Percentiles rank a stretch among this genome's conserved stretches.
Conservation (phyloP, 2,888 invertebrate species). For the Lasioglossum pauxillum region DNA sequence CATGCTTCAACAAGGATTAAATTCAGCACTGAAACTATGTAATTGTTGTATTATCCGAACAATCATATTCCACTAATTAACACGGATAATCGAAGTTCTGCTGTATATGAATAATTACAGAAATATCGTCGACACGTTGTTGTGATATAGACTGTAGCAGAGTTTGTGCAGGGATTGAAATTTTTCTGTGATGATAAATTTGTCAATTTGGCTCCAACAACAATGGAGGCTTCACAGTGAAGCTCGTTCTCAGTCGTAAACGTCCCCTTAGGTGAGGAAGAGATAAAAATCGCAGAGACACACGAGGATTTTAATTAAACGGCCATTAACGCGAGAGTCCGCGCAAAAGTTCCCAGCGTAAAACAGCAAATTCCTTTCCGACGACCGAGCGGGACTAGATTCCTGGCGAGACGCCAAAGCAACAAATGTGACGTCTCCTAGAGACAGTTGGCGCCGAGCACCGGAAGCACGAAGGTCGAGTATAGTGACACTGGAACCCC, state of each 20-base stretch:
- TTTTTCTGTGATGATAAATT: neutral
- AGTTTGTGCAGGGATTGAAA: neutral
- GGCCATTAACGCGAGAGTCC: neutral
- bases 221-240: neutral
- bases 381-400: neutral
- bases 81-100: no score
- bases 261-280: neutral
- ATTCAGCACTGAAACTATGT: no score
- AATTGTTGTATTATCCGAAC: no score
- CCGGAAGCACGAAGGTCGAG: slow-evolving; percentile 5
- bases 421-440: slow-evolving; percentile 28
- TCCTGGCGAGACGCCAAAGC: slow-evolving; percentile 38
- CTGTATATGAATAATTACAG: no score
- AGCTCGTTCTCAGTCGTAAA: neutral
- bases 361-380: slow-evolving; percentile 14
- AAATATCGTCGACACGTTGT: no score
- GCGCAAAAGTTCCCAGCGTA: neutral
- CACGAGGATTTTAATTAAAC: neutral
- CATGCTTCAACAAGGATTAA: no score
- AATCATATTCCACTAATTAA: no score
- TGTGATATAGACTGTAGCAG: no score
- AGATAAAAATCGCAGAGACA: neutral
- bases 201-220: neutral
- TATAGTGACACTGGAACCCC: neutral
- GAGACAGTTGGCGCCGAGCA: slow-evolving; percentile 21